Conservation (phyloP, 64 coral and sea anemone species). For the Stichodactyla helianthus region DNA sequence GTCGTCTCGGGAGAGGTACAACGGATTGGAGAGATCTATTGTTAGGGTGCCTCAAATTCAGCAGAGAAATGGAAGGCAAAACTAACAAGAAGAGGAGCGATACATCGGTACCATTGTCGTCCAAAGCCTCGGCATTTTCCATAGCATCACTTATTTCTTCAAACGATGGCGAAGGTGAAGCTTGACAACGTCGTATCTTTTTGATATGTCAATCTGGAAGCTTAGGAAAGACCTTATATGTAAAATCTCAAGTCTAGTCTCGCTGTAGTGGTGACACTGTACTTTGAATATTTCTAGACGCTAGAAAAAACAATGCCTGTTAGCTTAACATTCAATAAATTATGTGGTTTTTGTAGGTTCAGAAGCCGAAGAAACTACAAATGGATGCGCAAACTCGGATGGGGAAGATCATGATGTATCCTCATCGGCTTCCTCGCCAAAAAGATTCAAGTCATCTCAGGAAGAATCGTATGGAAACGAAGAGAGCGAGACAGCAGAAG, state of each 20-base stretch:
- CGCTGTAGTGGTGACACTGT: not conserved
- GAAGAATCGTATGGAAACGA: not conserved
- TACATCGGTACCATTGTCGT: constrained; percentile 42
- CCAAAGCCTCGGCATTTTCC: constrained; percentile 90
- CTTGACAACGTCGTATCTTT: constrained; percentile 28
- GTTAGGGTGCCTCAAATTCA: constrained; percentile 1
- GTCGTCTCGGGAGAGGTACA: constrained; percentile 15
- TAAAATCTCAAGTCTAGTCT: constrained; percentile 4
- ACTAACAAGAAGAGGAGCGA: constrained; percentile 3
- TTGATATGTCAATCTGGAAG: not conserved
- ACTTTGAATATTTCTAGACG: not conserved
- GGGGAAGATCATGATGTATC: not conserved
- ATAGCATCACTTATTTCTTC: constrained; percentile 88
- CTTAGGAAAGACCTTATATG: not conserved
- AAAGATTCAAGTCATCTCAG: not conserved
- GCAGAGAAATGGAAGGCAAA: constrained; percentile 33
- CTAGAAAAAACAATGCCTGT: not conserved
- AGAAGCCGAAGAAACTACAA: not conserved
- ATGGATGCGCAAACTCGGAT: not conserved
- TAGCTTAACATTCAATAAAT: not conserved
- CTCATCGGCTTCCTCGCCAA: not conserved
- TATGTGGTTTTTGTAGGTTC: not conserved
- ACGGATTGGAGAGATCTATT: not conserved
- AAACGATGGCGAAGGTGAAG: constrained; percentile 35
- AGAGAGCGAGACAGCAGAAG: not conserved